Evolutionary conservation across 2,888 invertebrate species (phyloP).

Genomic region (Drosophila mimetica): DNA sequence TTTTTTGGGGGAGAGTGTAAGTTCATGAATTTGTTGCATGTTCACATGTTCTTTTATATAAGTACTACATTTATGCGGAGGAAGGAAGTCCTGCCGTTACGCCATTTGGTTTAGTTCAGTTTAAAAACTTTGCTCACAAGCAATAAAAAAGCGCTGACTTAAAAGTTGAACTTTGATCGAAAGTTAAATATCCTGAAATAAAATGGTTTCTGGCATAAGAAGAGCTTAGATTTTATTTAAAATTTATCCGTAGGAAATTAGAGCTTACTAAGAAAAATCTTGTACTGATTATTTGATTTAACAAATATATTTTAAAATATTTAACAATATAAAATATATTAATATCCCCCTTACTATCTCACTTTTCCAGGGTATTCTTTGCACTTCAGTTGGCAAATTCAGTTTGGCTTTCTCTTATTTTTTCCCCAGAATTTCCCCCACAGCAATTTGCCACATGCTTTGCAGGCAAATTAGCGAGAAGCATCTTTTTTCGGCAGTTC

Average conservation of each 20-base stretch:
- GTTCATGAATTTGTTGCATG: slow-evolving; percentile 35
- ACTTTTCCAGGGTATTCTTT: slow-evolving; percentile 2
- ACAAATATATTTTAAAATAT: neutral
- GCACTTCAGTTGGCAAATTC: slow-evolving; percentile 21
- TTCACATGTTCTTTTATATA: slow-evolving; percentile 6
- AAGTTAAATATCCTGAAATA: slow-evolving; percentile 12
- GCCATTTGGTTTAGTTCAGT: slow-evolving; percentile 37
- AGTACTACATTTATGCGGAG: neutral
- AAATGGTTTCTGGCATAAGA: neutral
- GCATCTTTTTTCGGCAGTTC: slow-evolving; percentile 6
- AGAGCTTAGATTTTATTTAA: neutral
- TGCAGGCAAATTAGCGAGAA: slow-evolving; percentile 41
- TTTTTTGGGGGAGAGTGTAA: slow-evolving; percentile 37
- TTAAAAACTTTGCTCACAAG: slow-evolving; percentile 18
- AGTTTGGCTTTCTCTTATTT: slow-evolving; percentile 7
- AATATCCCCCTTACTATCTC: neutral
- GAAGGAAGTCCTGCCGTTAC: slow-evolving; percentile 35
- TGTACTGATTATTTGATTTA: too few species aligned
- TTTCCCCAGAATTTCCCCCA: slow-evolving; percentile 4
- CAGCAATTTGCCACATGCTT: slow-evolving; percentile 34
- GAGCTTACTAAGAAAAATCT: too few species aligned
- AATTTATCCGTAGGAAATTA: neutral
- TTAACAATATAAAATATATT: neutral
- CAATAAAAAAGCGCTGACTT: slow-evolving; percentile 18
- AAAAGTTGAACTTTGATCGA: slow-evolving; percentile 15